Evolutionary conservation across 35 echinoderm and acorn worm genomes (phyloP).

Genomic region (Amphiura filiformis): DNA sequence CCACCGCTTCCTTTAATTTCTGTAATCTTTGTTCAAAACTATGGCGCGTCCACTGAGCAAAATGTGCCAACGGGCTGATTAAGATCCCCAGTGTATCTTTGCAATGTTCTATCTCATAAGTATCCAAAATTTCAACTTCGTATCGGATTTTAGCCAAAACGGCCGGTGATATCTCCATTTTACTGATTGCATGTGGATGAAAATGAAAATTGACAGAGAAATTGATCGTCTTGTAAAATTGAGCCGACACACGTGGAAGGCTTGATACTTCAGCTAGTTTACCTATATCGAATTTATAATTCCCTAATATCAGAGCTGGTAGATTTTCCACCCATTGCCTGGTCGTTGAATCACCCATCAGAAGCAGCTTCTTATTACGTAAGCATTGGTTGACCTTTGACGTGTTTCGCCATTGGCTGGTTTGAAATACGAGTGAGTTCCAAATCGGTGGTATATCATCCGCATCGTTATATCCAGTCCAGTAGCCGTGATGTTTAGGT

Average conservation of each 20-base stretch:
- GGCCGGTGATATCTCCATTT: not conserved
- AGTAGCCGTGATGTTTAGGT: not conserved
- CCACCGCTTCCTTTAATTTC: not conserved
- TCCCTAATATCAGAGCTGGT: not conserved
- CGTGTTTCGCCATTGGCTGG: not conserved
- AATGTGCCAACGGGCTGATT: slow-evolving; percentile 19
- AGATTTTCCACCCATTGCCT: not conserved
- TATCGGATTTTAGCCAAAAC: not conserved
- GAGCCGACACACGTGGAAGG: not conserved
- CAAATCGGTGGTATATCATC: not conserved
- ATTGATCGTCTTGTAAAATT: not conserved
- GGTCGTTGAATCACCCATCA: not conserved
- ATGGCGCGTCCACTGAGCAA: not conserved
- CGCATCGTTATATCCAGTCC: not conserved
- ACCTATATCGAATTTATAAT: not conserved
- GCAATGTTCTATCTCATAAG: not conserved
- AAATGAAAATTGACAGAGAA: not conserved
- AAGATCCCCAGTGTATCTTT: slow-evolving; percentile 13
- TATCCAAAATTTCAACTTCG: not conserved
- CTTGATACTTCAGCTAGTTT: not conserved
- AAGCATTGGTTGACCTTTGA: not conserved
- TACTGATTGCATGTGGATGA: not conserved
- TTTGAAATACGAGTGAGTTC: not conserved
- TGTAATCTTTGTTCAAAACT: not conserved
- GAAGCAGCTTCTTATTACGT: not conserved